Evolutionary conservation across 2,113 vertebrate genomes (phyloP).

Genomic region (Lagopus muta): DNA sequence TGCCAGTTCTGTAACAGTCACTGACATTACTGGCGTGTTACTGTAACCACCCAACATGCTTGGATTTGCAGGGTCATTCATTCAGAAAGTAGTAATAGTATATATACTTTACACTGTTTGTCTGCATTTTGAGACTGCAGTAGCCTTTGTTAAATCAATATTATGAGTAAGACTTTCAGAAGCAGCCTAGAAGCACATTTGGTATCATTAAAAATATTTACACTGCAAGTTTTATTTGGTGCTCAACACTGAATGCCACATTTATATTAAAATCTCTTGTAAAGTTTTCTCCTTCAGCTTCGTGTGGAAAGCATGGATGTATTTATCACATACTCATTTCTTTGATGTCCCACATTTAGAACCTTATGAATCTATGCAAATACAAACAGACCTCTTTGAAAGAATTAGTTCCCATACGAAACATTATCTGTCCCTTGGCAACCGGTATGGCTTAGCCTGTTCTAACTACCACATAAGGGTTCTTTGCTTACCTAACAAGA

Average conservation of each 20-base stretch:
- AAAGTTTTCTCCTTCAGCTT: background rate
- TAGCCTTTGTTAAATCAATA: conserved; percentile 22
- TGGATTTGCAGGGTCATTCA: background rate
- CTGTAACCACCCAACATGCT: background rate
- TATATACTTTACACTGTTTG: background rate
- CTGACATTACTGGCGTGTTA: background rate
- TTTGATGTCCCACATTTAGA: background rate
- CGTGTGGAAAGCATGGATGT: background rate
- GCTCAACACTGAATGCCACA: background rate
- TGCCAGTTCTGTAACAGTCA: background rate
- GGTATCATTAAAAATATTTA: background rate
- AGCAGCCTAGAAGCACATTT: background rate
- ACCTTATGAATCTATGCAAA: background rate
- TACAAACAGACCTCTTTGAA: background rate
- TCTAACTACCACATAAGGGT: background rate
- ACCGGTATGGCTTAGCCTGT: background rate
- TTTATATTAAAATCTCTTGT: background rate
- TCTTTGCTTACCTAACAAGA: background rate
- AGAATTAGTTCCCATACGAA: background rate
- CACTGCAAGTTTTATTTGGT: background rate
- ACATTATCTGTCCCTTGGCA: background rate
- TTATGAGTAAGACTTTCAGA: background rate
- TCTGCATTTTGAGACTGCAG: conserved; percentile 12
- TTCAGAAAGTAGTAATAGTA: background rate
- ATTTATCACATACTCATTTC: background rate